These are phyloP conservation scores for Calliopum simillimum DNA, from an alignment of 2,888 invertebrate genomes.

Conservation along the genomic window DNA sequence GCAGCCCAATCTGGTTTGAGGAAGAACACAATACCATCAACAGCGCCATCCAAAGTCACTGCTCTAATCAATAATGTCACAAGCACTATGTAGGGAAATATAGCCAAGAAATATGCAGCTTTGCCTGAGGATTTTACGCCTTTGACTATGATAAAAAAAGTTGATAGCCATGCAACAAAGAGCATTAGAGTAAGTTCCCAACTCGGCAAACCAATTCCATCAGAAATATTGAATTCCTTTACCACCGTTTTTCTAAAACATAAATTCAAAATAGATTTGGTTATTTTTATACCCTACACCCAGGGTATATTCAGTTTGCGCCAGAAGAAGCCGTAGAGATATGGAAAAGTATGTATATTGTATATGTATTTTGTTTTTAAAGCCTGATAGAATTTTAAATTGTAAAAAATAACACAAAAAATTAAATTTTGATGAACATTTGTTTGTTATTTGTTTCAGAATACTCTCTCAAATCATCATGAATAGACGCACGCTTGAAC, in stretches of 20 bases:
- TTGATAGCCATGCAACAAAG: slow-evolving; percentile 32
- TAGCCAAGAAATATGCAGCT: slow-evolving; percentile 37
- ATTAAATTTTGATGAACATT: too few relatives aligned
- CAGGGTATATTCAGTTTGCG: too few relatives aligned
- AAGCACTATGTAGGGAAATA: slow-evolving; percentile 36
- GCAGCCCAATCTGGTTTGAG: slow-evolving; percentile 36
- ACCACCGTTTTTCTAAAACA: background rate
- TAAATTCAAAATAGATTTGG: too few relatives aligned
- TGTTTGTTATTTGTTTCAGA: too few relatives aligned
- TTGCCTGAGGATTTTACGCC: slow-evolving; percentile 37
- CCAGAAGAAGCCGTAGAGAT: too few relatives aligned
- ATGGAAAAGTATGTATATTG: too few relatives aligned
- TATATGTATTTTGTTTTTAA: too few relatives aligned
- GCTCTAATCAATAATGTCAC: slow-evolving; percentile 36
- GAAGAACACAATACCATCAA: slow-evolving; percentile 37
- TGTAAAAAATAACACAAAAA: too few relatives aligned
- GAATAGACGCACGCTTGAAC: too few relatives aligned
- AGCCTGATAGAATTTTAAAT: too few relatives aligned
- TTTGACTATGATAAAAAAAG: slow-evolving; percentile 33
- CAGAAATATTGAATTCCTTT: slow-evolving; percentile 13
- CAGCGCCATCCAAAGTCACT: slow-evolving; percentile 36
- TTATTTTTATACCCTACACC: too few relatives aligned
- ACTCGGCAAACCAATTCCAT: slow-evolving; percentile 38
- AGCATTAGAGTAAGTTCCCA: slow-evolving; percentile 35
- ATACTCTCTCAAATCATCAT: too few relatives aligned